These are phyloP conservation scores for Sialis lutaria DNA, from an alignment of 2,888 invertebrate genomes.

Conservation along the genomic window DNA sequence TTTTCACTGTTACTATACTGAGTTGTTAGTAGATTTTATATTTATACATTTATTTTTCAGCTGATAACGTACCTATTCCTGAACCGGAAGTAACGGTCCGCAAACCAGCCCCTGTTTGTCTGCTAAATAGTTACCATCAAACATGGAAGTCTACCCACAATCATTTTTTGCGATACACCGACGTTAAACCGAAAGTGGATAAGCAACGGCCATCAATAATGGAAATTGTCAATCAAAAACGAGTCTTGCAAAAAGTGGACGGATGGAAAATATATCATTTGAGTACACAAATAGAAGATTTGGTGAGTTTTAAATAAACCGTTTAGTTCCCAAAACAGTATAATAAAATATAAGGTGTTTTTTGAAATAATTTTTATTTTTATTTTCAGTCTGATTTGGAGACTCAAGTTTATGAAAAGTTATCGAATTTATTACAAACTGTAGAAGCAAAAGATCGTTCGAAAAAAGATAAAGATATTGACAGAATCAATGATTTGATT, in stretches of 20 bases:
- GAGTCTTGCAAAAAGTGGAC: conserved; percentile 72
- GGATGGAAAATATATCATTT: conserved; percentile 93
- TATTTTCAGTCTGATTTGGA: conserved; percentile 32
- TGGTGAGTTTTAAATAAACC: conserved; percentile 35
- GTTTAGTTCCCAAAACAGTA: not conserved
- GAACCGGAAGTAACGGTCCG: conserved; percentile 17
- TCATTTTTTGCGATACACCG: conserved; percentile 56
- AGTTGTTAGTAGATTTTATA: not conserved
- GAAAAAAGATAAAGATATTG: conserved; percentile 21
- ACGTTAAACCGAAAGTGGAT: conserved; percentile 80
- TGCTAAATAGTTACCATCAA: conserved; percentile 45
- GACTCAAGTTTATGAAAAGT: conserved; percentile 25
- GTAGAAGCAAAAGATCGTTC: conserved; percentile 22
- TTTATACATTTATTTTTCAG: not conserved
- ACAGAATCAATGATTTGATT: conserved; percentile 37
- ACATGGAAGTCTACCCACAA: conserved; percentile 57
- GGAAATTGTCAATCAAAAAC: conserved; percentile 77
- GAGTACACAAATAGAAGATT: conserved; percentile 81
- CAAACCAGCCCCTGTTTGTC: conserved; percentile 26
- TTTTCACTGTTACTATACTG: not conserved
- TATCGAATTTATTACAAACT: conserved; percentile 22
- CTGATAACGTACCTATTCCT: conserved; percentile 5
- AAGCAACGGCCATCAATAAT: conserved; percentile 59
- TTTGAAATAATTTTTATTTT: conserved; percentile 6
- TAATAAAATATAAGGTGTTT: conserved; percentile 22